Percentiles rank a stretch among this genome's conserved stretches.
Conservation (phyloP, 2,888 invertebrate species). For the Drosophila affinis region DNA sequence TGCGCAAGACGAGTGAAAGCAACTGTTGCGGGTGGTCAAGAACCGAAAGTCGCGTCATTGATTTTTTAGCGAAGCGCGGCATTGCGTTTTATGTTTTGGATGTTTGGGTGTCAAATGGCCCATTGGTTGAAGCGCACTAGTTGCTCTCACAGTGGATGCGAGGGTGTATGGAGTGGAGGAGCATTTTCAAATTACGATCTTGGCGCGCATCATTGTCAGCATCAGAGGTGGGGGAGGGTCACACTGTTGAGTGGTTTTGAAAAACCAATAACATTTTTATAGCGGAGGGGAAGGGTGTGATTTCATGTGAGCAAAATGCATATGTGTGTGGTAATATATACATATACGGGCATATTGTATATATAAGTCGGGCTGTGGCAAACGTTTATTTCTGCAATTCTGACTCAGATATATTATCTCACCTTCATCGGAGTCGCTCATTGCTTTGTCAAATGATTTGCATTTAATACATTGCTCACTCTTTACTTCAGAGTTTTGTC, state of each 20-base stretch:
- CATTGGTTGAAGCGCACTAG: slow-evolving; percentile 34
- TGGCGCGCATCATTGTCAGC: slow-evolving; percentile 13
- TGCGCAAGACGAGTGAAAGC: slow-evolving; percentile 77
- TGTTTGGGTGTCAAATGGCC: slow-evolving; percentile 29
- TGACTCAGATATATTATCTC: slow-evolving; percentile 6
- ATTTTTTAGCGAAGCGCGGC: not conserved
- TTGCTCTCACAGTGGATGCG: slow-evolving; percentile 14
- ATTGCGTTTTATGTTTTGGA: slow-evolving; percentile 26
- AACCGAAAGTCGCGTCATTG: slow-evolving; percentile 7
- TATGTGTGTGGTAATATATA: no score
- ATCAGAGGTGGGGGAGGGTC: not conserved
- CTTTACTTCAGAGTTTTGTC: not conserved
- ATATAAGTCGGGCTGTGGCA: not conserved
- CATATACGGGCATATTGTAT: not conserved
- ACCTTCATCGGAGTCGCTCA: slow-evolving; percentile 76
- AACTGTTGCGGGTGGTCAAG: slow-evolving; percentile 75
- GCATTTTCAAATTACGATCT: slow-evolving; percentile 11
- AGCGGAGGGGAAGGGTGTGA: not conserved
- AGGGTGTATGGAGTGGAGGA: not conserved
- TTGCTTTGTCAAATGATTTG: slow-evolving; percentile 18
- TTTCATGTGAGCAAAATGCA: not conserved
- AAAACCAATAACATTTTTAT: slow-evolving; percentile 38
- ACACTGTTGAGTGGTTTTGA: slow-evolving; percentile 28
- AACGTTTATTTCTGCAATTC: not conserved
- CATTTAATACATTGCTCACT: not conserved